Evolutionary conservation across 2,888 invertebrate species (phyloP).

Genomic region (Keiferia lycopersicella): DNA sequence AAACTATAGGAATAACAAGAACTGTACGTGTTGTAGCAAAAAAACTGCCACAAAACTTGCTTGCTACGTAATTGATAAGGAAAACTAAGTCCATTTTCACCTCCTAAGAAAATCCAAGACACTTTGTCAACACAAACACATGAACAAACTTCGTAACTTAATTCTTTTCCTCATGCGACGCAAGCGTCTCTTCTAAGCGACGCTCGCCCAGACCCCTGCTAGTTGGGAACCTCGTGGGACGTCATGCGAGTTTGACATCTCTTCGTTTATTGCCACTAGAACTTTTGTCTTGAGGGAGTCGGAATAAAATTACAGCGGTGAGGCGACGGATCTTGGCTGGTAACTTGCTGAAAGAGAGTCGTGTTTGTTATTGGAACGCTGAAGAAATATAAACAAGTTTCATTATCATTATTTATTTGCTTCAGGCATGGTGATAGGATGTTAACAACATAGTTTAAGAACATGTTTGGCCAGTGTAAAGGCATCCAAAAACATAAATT

Average conservation of each 20-base stretch:
- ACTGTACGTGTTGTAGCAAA: no score
- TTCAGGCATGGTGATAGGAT: no score
- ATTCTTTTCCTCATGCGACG: background rate
- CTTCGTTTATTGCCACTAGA: constrained; percentile 28
- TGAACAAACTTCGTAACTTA: constrained; percentile 17
- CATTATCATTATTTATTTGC: no score
- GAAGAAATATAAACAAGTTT: background rate
- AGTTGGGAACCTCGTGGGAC: constrained; percentile 13
- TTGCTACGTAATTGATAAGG: background rate
- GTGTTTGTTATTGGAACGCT: background rate
- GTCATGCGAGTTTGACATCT: constrained; percentile 26
- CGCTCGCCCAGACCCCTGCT: background rate
- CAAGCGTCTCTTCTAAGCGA: constrained; percentile 12
- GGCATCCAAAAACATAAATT: no score
- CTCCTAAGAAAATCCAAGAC: background rate
- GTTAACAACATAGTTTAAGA: no score
- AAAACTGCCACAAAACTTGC: no score
- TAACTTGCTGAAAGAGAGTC: background rate
- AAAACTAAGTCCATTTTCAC: background rate
- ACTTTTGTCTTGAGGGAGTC: constrained; percentile 24
- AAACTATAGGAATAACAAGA: no score
- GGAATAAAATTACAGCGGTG: constrained; percentile 26
- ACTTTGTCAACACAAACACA: constrained; percentile 11
- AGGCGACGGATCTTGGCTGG: background rate
- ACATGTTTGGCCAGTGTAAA: no score